Conservation (phyloP, 2,888 invertebrate species). For the Campopleginae sp. region DNA sequence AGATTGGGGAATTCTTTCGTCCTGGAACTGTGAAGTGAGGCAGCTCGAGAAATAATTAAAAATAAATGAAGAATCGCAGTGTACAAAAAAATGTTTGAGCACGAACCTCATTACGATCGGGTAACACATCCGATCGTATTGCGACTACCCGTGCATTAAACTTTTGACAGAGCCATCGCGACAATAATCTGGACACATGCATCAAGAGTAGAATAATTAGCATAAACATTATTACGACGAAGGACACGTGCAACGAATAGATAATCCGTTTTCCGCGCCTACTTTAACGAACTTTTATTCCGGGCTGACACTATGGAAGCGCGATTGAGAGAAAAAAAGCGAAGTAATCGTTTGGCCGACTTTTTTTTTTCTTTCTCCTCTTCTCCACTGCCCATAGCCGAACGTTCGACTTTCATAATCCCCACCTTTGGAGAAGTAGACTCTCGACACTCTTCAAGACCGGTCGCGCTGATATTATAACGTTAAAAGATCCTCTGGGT, state of each 20-base stretch:
- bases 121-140: too few species aligned
- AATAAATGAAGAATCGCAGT: background rate
- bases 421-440: slow-evolving; percentile 52
- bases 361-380: slow-evolving; percentile 46
- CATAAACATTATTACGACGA: background rate
- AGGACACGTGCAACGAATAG: background rate
- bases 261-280: slow-evolving; percentile 23
- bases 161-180: too few species aligned
- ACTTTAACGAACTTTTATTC: background rate
- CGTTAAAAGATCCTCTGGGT: background rate
- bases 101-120: too few species aligned
- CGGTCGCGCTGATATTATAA: slow-evolving; percentile 49
- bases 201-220: background rate
- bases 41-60: background rate
- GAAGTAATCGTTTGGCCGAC: slow-evolving; percentile 62
- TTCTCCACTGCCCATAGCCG: slow-evolving; percentile 53
- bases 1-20: background rate
- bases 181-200: background rate
- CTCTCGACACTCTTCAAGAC: slow-evolving; percentile 34
- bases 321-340: slow-evolving; percentile 23
- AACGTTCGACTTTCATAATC: slow-evolving; percentile 68
- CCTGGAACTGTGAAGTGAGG: background rate
- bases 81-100: background rate
- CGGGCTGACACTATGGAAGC: slow-evolving; percentile 11
- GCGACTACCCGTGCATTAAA: background rate